Conservation (phyloP, 2,888 invertebrate genomes). For the Pantelozetes paolii region DNA sequence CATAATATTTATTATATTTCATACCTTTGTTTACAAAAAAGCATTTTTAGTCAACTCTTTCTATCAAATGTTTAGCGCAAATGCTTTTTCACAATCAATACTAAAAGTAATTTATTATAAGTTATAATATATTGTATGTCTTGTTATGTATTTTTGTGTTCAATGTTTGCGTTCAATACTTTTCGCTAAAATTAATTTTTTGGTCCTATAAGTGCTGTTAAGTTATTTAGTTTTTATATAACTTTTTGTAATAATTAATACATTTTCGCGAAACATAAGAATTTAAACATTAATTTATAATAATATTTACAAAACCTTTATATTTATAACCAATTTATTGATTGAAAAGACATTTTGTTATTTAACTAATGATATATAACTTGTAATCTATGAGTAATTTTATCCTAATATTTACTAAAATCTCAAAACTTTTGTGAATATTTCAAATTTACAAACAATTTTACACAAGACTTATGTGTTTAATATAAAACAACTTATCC, state of each 20-base stretch:
- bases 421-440: too few species aligned
- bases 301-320: background rate
- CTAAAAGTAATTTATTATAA: too few species aligned
- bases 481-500: too few species aligned
- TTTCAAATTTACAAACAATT: too few species aligned
- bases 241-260: too few species aligned
- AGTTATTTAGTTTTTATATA: background rate
- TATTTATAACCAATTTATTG: background rate
- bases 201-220: conserved; percentile 12
- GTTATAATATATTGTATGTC: background rate
- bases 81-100: too few species aligned
- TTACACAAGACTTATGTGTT: too few species aligned
- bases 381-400: too few species aligned
- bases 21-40: conserved; percentile 19
- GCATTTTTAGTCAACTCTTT: background rate
- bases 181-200: conserved; percentile 1
- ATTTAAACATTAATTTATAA: background rate
- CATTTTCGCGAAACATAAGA: background rate
- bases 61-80: conserved; percentile 2
- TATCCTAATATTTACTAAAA: too few species aligned
- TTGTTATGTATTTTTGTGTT: background rate
- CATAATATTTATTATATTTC: too few species aligned
- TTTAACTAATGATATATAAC: too few species aligned
- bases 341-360: background rate
- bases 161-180: background rate